Evolutionary conservation across 1,140 invertebrate genomes (phyloP).

Genomic region (Saccostrea echinata): DNA sequence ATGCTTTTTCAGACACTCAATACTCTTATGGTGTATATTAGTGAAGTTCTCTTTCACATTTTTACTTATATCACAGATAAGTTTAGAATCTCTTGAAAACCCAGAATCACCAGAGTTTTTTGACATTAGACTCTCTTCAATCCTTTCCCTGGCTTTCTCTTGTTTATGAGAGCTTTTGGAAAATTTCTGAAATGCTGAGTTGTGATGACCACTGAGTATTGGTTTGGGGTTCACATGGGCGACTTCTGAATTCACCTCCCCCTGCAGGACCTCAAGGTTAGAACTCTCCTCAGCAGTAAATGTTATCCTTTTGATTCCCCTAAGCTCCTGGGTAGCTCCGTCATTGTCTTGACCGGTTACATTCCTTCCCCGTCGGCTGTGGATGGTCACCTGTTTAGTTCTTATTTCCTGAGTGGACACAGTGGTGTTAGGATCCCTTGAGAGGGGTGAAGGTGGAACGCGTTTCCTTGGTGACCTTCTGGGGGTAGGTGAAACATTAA

Average conservation of each 20-base stretch:
- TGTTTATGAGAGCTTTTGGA: constrained; percentile 7
- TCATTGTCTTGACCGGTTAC: background rate
- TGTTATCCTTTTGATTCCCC: constrained; percentile 13
- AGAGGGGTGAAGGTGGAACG: background rate
- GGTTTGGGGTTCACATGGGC: background rate
- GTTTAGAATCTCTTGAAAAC: background rate
- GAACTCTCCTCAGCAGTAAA: background rate
- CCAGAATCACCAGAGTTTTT: background rate
- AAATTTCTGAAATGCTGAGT: constrained; percentile 12
- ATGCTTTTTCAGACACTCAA: background rate
- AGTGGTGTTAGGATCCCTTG: background rate
- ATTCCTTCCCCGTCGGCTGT: background rate
- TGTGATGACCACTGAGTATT: constrained; percentile 8
- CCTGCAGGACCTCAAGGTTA: background rate
- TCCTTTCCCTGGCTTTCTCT: background rate
- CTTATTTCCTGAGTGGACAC: background rate
- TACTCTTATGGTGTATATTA: background rate
- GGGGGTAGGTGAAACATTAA: background rate
- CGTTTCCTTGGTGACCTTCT: constrained; percentile 20
- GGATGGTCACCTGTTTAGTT: background rate
- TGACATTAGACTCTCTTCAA: background rate
- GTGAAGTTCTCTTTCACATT: background rate
- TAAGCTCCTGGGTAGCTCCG: background rate
- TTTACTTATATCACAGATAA: background rate
- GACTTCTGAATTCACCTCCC: background rate